Evolutionary conservation across 2,888 invertebrate genomes (phyloP).

Genomic region (Venusia cambrica): DNA sequence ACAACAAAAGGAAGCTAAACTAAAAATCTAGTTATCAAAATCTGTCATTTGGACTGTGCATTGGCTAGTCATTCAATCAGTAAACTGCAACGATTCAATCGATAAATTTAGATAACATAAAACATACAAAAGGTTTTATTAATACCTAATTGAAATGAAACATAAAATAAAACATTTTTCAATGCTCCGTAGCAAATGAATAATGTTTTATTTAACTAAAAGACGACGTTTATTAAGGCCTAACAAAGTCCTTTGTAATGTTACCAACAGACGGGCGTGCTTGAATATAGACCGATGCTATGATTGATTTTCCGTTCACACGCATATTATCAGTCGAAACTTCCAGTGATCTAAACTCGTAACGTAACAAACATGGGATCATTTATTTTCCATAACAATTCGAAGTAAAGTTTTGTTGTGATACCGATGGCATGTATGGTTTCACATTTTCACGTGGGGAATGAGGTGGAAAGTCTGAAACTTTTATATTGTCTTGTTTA

Average conservation of each 20-base stretch:
- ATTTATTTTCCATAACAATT: slow-evolving; percentile 27
- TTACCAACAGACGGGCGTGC: slow-evolving; percentile 26
- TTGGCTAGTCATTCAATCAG: no score
- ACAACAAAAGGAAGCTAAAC: no score
- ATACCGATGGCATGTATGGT: slow-evolving; percentile 21
- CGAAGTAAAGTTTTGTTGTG: slow-evolving; percentile 18
- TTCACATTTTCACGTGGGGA: slow-evolving; percentile 33
- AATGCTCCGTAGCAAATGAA: no score
- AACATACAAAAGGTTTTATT: no score
- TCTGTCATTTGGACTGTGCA: no score
- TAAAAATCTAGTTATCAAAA: no score
- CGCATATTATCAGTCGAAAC: slow-evolving; percentile 36
- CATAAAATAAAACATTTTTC: no score
- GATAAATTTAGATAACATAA: no score
- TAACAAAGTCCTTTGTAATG: slow-evolving; percentile 28
- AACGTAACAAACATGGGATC: slow-evolving; percentile 18
- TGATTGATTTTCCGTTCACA: slow-evolving; percentile 47
- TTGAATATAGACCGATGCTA: slow-evolving; percentile 17
- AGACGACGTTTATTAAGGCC: no score
- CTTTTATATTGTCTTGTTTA: slow-evolving; percentile 42
- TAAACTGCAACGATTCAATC: no score
- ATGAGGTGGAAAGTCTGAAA: slow-evolving; percentile 36
- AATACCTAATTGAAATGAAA: no score
- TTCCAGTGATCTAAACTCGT: slow-evolving; percentile 27
- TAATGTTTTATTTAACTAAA: no score